Conservation (phyloP, 2,797 vertebrate genomes). For the Lacerta bilineata region DNA sequence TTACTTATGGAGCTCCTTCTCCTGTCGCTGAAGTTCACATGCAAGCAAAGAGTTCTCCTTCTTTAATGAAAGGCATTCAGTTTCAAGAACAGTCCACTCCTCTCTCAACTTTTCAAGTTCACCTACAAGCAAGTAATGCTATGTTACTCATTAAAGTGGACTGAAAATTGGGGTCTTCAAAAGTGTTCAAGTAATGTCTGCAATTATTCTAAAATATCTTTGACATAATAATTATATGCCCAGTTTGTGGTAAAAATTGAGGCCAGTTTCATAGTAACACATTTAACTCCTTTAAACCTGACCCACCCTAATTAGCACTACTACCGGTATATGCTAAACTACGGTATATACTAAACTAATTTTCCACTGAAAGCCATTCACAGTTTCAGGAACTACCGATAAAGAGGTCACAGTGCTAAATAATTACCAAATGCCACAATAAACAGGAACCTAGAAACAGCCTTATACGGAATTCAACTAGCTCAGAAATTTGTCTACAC, state of each 20-base stretch:
- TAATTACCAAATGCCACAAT: background rate
- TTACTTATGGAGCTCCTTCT: constrained; percentile 92
- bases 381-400: background rate
- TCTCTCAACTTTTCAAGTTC: constrained; percentile 89
- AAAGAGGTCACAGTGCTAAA: background rate
- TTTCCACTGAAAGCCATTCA: background rate
- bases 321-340: too few species aligned
- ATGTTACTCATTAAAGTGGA: constrained; percentile 2
- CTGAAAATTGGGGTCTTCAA: constrained; percentile 17
- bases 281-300: background rate
- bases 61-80: constrained; percentile 88
- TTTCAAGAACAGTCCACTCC: constrained; percentile 87
- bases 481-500: too few species aligned
- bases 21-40: constrained; percentile 88
- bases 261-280: background rate
- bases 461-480: too few species aligned
- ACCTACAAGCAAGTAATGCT: constrained; percentile 74
- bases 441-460: background rate
- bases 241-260: constrained; percentile 11
- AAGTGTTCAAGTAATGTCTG: background rate
- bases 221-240: background rate
- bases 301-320: background rate
- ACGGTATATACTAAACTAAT: background rate
- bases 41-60: constrained; percentile 86
- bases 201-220: too few species aligned